phyloP scores from a whole-genome alignment of 2,888 invertebrate species.

The Gandaritis pyraliata region DNA sequence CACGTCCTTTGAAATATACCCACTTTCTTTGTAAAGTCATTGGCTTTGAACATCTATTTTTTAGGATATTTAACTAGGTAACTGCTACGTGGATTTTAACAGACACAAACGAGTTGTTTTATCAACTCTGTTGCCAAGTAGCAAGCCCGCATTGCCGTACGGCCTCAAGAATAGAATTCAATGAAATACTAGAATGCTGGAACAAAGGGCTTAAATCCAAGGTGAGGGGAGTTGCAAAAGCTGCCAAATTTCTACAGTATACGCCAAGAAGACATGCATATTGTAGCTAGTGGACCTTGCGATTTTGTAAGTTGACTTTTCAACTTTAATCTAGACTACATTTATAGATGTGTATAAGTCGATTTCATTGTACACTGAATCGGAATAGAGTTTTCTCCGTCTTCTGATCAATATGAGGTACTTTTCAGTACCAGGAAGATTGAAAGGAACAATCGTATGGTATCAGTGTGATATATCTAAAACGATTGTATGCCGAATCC shows the following conservation, averaged over 20 bases:
- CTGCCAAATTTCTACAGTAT: constrained; percentile 12
- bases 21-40: no score
- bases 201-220: constrained; percentile 20
- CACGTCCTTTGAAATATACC: no score
- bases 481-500: no score
- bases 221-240: constrained; percentile 7
- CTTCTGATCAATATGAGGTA: background rate
- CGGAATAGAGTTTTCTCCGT: background rate
- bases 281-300: background rate
- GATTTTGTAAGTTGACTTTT: background rate
- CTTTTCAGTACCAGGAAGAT: background rate
- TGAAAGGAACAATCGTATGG: no score
- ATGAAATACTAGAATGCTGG: constrained; percentile 8
- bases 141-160: constrained; percentile 25
- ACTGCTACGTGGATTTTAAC: background rate
- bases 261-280: no score
- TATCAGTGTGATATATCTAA: no score
- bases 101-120: background rate
- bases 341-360: background rate
- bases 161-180: constrained; percentile 17
- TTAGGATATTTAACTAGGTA: background rate
- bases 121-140: constrained; percentile 22
- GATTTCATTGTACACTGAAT: background rate
- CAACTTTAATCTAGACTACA: background rate
- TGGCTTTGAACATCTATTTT: no score